Percentiles rank a stretch among this genome's conserved stretches.
phyloP scores from a whole-genome alignment of 2,113 vertebrate genomes.

The Phrynosoma platyrhinos region DNA sequence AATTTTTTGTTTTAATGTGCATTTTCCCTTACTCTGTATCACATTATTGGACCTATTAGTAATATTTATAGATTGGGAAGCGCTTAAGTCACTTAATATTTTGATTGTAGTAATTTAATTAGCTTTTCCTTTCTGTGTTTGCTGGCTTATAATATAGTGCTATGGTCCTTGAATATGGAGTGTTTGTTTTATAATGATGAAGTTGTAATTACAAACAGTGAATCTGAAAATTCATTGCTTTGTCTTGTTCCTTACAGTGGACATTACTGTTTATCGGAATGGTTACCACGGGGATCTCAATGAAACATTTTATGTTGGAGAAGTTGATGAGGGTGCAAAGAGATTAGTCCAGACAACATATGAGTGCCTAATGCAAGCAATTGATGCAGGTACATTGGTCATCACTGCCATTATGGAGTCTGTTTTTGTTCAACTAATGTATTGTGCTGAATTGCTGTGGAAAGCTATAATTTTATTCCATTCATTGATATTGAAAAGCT shows the following conservation, averaged over 20 bases:
- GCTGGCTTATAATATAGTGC: background rate
- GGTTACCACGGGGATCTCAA: constrained; percentile 98
- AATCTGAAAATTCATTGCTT: background rate
- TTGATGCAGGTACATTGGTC: constrained; percentile 87
- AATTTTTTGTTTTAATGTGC: too few species aligned
- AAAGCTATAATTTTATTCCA: constrained; percentile 10
- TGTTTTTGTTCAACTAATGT: background rate
- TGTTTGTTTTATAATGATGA: background rate
- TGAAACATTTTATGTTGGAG: constrained; percentile 95
- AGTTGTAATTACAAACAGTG: background rate
- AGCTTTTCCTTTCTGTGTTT: background rate
- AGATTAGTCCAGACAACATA: constrained; percentile 95
- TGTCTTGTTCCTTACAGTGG: constrained; percentile 81
- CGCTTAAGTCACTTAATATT: too few species aligned
- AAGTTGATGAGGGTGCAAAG: constrained; percentile 92
- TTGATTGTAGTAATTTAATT: too few species aligned
- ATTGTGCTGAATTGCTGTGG: background rate
- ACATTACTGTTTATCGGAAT: constrained; percentile 96
- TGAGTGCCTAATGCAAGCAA: constrained; percentile 98
- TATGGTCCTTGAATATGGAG: too few species aligned
- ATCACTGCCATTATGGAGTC: background rate
- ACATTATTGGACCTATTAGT: too few species aligned
- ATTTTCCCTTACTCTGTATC: too few species aligned
- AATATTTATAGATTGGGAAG: too few species aligned
- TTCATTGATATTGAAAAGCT: background rate